A percentile compares a stretch with the other conserved stretches of the same genome.
These are phyloP conservation scores for Thelaira solivaga DNA, from an alignment of 2,888 invertebrate species.

Conservation along the genomic window DNA sequence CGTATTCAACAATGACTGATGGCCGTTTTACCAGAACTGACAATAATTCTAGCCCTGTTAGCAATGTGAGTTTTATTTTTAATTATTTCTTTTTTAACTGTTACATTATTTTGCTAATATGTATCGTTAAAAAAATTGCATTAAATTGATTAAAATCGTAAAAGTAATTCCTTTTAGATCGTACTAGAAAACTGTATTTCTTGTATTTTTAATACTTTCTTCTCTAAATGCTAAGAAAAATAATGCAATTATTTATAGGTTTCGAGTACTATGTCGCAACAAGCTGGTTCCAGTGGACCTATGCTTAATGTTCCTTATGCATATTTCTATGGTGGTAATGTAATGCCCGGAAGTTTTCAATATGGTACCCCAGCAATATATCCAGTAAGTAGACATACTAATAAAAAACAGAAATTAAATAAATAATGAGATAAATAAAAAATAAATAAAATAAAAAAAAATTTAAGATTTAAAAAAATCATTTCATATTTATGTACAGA, in stretches of 20 bases:
- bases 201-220: too few relatives aligned
- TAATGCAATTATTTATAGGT: constrained; percentile 78
- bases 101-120: background rate
- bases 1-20: constrained; percentile 84
- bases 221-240: too few relatives aligned
- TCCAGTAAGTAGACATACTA: constrained; percentile 81
- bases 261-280: constrained; percentile 85
- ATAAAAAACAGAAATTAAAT: background rate
- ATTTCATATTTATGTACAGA: too few relatives aligned
- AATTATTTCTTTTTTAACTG: background rate
- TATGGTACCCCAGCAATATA: constrained; percentile 84
- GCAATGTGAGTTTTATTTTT: constrained; percentile 72
- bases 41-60: constrained; percentile 86
- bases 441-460: background rate
- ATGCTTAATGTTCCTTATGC: constrained; percentile 78
- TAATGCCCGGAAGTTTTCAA: constrained; percentile 84
- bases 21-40: constrained; percentile 85
- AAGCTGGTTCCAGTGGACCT: constrained; percentile 78
- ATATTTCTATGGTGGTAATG: constrained; percentile 84
- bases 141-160: too few relatives aligned
- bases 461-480: too few relatives aligned
- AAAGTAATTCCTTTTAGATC: too few relatives aligned
- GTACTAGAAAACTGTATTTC: too few relatives aligned
- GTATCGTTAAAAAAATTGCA: background rate
- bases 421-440: too few relatives aligned